Conservation (phyloP, 2,113 vertebrate genomes). For the Phocoena phocoena region DNA sequence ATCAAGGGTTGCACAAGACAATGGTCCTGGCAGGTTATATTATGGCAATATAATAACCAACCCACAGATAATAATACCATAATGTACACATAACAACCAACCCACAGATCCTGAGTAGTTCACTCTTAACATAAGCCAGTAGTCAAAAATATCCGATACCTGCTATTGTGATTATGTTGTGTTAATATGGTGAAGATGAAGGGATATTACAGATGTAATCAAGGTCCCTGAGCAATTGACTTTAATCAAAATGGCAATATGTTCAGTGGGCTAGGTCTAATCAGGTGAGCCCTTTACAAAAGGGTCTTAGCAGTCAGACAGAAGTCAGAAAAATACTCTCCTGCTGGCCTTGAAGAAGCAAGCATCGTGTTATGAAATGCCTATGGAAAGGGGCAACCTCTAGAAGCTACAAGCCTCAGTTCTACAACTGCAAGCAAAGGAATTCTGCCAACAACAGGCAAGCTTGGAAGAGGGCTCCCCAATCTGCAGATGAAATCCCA, state of each 20-base stretch:
- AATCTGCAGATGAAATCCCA: background rate
- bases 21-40: background rate
- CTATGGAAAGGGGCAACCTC: background rate
- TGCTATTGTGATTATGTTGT: background rate
- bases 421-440: background rate
- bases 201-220: background rate
- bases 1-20: background rate
- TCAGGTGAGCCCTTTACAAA: background rate
- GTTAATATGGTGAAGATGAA: background rate
- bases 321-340: conserved; percentile 2
- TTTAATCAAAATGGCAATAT: background rate
- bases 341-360: background rate
- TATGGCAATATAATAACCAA: background rate
- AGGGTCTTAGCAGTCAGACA: background rate
- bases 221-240: background rate
- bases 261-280: background rate
- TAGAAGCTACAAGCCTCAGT: background rate
- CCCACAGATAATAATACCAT: background rate
- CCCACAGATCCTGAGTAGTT: background rate
- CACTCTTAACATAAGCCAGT: background rate
- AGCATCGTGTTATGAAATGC: background rate
- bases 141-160: background rate
- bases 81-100: background rate
- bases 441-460: background rate
- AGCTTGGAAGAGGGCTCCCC: background rate